Percentiles rank a stretch among this genome's conserved stretches.
These are phyloP conservation scores for Bufo gargarizans DNA, from an alignment of 2,113 vertebrate species.

Conservation along the genomic window DNA sequence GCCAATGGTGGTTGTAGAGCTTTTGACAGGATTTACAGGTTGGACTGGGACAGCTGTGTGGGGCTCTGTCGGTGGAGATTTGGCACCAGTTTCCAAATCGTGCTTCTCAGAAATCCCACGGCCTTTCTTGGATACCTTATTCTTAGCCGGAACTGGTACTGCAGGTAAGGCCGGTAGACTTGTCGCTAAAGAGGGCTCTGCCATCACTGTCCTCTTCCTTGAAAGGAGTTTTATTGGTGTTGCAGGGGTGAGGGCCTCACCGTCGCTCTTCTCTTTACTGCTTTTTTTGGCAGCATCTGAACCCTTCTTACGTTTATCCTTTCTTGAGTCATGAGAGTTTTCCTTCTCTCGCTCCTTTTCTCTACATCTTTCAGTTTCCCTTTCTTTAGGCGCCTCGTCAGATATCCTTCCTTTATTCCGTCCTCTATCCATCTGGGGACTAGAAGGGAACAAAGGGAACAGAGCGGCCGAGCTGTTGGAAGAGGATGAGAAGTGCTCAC, in stretches of 20 bases:
- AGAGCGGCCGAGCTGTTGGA: conserved; percentile 74
- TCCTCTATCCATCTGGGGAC: conserved; percentile 79
- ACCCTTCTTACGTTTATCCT: conserved; percentile 84
- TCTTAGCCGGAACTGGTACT: conserved; percentile 77
- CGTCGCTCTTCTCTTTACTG: conserved; percentile 71
- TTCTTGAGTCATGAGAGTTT: conserved; percentile 88
- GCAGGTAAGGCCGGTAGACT: conserved; percentile 69
- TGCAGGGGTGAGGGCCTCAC: conserved; percentile 54
- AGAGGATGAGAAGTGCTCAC: conserved; percentile 74
- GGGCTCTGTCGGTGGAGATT: conserved; percentile 71
- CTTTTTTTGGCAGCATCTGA: conserved; percentile 72
- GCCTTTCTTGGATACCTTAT: conserved; percentile 87
- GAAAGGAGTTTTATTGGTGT: conserved; percentile 73
- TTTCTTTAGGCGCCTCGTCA: conserved; percentile 77
- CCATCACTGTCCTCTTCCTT: conserved; percentile 79
- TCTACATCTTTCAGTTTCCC: conserved; percentile 78
- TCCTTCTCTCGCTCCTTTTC: conserved; percentile 90
- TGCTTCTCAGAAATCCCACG: conserved; percentile 76
- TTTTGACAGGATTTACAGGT: conserved; percentile 71
- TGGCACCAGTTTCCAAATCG: conserved; percentile 75
- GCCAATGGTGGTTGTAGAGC: conserved; percentile 84
- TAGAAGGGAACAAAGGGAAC: conserved; percentile 80
- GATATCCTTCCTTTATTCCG: conserved; percentile 73
- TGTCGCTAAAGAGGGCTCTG: conserved; percentile 71
- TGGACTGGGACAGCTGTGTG: conserved; percentile 71